A percentile compares a stretch with the other conserved stretches of the same genome.
phyloP scores from a whole-genome alignment of 2,888 invertebrate species.

The Biston stratarius region DNA sequence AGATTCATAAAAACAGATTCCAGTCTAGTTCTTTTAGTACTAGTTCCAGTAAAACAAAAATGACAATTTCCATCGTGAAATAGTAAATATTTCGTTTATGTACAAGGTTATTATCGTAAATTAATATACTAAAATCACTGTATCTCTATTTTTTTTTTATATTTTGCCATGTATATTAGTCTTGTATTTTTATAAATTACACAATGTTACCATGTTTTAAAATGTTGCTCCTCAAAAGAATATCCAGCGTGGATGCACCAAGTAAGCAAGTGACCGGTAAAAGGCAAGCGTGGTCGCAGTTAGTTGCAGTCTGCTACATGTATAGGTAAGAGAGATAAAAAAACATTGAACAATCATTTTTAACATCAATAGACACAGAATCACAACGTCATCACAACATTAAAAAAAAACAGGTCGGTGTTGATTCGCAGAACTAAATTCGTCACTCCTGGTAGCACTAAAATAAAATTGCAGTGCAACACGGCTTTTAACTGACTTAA shows the following conservation, averaged over 20 bases:
- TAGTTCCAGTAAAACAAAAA: no score
- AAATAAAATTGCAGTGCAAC: no score
- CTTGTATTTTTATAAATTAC: no score
- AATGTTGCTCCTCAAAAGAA: not conserved
- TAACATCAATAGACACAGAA: not conserved
- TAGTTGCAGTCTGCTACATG: slow-evolving; percentile 14
- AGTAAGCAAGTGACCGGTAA: slow-evolving; percentile 17
- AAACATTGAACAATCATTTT: not conserved
- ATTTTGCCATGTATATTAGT: not conserved
- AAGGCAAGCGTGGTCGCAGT: slow-evolving; percentile 22
- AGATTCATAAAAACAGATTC: no score
- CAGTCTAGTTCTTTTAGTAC: no score
- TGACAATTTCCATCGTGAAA: no score
- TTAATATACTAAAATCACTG: no score
- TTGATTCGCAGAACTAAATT: not conserved
- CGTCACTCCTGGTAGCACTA: not conserved
- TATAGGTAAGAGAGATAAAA: not conserved
- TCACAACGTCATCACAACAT: not conserved
- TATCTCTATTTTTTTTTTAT: not conserved
- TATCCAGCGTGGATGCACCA: not conserved
- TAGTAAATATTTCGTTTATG: no score
- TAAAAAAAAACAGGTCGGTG: not conserved
- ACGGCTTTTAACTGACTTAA: no score
- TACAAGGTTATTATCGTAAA: no score
- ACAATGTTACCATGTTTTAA: not conserved